Conservation (phyloP, 1,140 invertebrate species). For the Formica selysi region DNA sequence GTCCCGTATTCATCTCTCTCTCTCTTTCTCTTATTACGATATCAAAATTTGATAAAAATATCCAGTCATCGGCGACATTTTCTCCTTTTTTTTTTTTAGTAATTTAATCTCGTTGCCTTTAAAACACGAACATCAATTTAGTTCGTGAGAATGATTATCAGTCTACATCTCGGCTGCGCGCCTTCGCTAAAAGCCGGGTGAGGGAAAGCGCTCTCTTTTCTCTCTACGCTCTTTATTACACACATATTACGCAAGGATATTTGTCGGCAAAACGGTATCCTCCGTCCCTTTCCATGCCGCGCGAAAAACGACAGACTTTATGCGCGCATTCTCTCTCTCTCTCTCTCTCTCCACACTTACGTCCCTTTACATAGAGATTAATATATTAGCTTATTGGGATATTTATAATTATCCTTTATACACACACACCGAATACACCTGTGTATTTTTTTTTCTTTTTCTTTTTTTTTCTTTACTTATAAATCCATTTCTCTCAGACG, state of each 20-base stretch:
- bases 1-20: background rate
- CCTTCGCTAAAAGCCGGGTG: background rate
- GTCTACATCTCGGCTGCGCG: conserved; percentile 21
- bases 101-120: conserved; percentile 47
- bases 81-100: background rate
- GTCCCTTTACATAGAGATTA: conserved; percentile 52
- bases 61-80: conserved; percentile 35
- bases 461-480: conserved; percentile 8
- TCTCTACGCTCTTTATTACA: conserved; percentile 23
- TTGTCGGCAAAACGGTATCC: conserved; percentile 47
- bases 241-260: conserved; percentile 8
- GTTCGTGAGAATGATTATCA: conserved; percentile 50
- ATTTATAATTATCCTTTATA: conserved; percentile 46
- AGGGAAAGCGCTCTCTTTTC: background rate
- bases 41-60: conserved; percentile 66
- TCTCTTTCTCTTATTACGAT: conserved; percentile 7
- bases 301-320: background rate
- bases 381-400: conserved; percentile 52
- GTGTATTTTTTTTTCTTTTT: background rate
- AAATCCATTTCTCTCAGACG: conserved; percentile 46
- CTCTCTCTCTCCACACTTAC: conserved; percentile 11
- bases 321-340: background rate
- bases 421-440: conserved; percentile 15
- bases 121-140: conserved; percentile 48
- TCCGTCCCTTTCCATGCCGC: conserved; percentile 38